phyloP scores from a whole-genome alignment of 2,888 invertebrate species.

The Campoplex nolae region DNA sequence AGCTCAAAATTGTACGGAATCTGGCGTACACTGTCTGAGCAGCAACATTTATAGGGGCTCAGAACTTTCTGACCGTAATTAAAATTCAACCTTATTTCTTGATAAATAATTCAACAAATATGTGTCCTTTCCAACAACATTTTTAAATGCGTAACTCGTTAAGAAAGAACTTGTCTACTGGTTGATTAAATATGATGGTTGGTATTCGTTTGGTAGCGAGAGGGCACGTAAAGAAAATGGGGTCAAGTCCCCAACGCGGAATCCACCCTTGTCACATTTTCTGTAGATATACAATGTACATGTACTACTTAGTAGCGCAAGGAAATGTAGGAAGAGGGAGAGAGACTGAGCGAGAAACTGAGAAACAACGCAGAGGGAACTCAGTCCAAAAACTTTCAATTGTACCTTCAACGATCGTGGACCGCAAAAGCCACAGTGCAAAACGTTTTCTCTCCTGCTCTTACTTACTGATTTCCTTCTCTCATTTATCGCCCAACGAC shows the following conservation, averaged over 20 bases:
- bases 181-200: slow-evolving; percentile 49
- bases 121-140: background rate
- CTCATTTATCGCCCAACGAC: slow-evolving; percentile 49
- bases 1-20: background rate
- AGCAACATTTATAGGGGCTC: background rate
- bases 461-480: slow-evolving; percentile 14
- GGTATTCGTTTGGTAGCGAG: slow-evolving; percentile 20
- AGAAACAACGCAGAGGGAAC: slow-evolving; percentile 33
- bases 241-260: slow-evolving; percentile 45
- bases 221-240: slow-evolving; percentile 34
- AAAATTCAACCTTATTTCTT: slow-evolving; percentile 17
- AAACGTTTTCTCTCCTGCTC: slow-evolving; percentile 50
- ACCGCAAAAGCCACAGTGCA: slow-evolving; percentile 62
- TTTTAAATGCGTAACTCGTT: slow-evolving; percentile 2
- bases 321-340: background rate
- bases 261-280: slow-evolving; percentile 39
- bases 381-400: slow-evolving; percentile 66
- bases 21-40: background rate
- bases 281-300: slow-evolving; percentile 12
- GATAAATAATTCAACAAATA: slow-evolving; percentile 28
- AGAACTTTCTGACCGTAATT: slow-evolving; percentile 1
- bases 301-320: background rate
- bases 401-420: slow-evolving; percentile 49
- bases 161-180: slow-evolving; percentile 25
- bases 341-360: background rate